These are phyloP conservation scores for Tetranychus cinnabarinus DNA, from an alignment of 1,140 invertebrate species.

Conservation along the genomic window DNA sequence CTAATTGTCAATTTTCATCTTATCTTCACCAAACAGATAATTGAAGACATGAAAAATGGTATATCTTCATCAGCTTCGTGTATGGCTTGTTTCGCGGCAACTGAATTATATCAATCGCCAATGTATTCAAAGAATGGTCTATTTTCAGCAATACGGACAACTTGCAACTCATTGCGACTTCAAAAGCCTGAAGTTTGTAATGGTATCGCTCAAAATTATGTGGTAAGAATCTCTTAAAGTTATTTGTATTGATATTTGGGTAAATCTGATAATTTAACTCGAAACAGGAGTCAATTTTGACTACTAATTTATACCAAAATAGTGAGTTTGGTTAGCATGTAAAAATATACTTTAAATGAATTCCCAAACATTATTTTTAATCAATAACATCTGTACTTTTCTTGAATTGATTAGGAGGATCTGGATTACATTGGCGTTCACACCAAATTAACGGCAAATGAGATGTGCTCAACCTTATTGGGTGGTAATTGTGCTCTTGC, in stretches of 20 bases:
- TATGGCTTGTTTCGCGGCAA: not conserved
- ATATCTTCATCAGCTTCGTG: not conserved
- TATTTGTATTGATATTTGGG: not conserved
- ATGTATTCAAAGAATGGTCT: not conserved
- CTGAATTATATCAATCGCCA: not conserved
- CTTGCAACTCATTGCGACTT: not conserved
- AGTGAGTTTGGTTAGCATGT: no score
- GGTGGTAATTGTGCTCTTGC: not conserved
- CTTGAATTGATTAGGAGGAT: not conserved
- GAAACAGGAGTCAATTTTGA: not conserved
- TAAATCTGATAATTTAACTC: not conserved
- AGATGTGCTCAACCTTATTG: slow-evolving; percentile 3
- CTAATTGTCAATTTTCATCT: no score
- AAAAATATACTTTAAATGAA: no score
- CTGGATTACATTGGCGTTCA: slow-evolving; percentile 1
- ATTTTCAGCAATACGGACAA: not conserved
- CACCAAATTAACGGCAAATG: slow-evolving; percentile 1
- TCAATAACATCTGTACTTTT: not conserved
- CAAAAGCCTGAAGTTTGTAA: not conserved
- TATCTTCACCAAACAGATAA: not conserved
- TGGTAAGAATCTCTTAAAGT: not conserved
- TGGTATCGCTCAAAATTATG: not conserved
- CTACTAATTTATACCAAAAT: not conserved
- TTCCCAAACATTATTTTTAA: no score
- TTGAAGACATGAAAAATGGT: not conserved